These are phyloP conservation scores for Oreocharis arfaki DNA, from an alignment of 2,113 vertebrate genomes.

Conservation along the genomic window DNA sequence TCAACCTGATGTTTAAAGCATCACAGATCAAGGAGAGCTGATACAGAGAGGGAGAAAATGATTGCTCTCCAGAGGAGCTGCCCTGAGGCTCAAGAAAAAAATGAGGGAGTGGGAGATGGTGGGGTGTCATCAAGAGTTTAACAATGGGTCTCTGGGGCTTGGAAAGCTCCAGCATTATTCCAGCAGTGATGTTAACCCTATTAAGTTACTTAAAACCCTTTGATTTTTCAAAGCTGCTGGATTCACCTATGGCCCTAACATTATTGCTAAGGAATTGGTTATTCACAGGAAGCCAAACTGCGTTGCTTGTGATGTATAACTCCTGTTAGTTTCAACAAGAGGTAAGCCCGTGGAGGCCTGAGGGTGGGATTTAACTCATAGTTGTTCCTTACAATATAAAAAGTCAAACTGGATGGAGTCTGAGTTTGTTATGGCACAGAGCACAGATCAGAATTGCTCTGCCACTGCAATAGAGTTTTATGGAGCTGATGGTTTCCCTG, in stretches of 20 bases:
- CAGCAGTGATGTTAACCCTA: conserved; percentile 55
- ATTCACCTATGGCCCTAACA: conserved; percentile 35
- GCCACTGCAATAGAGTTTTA: neutral
- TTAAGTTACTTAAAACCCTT: conserved; percentile 61
- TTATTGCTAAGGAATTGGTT: conserved; percentile 25
- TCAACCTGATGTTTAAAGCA: conserved; percentile 52
- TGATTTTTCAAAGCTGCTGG: conserved; percentile 46
- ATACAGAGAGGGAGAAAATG: conserved; percentile 24
- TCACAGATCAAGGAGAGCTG: conserved; percentile 55
- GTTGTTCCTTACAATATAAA: neutral
- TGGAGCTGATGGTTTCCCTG: neutral
- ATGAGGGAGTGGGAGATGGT: neutral
- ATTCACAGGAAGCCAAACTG: conserved; percentile 5
- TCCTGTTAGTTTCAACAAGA: neutral
- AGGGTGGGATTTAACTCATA: neutral
- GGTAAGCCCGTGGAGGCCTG: neutral
- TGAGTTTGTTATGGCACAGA: neutral
- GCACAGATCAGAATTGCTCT: neutral
- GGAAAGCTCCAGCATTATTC: conserved; percentile 41
- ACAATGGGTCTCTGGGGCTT: conserved; percentile 35
- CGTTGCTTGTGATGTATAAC: neutral
- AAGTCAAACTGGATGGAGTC: neutral
- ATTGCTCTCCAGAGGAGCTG: neutral
- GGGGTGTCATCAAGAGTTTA: conserved; percentile 7
- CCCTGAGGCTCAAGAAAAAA: conserved; percentile 22